Evolutionary conservation across 2,888 invertebrate species (phyloP).

Genomic region (Drosophila cognata): DNA sequence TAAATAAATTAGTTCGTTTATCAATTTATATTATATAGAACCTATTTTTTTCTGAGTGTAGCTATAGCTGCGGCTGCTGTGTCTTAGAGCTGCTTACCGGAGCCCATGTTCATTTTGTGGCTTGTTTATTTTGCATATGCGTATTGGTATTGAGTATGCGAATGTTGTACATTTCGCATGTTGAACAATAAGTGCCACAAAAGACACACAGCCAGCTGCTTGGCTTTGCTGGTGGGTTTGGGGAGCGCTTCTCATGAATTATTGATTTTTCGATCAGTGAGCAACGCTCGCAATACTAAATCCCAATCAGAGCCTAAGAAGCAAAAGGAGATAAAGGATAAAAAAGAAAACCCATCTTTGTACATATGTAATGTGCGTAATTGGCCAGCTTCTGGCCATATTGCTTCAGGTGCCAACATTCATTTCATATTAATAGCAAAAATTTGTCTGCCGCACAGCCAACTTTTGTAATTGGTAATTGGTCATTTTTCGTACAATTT

Average conservation of each 20-base stretch:
- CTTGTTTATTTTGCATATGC: slow-evolving; percentile 74
- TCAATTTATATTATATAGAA: too few relatives aligned
- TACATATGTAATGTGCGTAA: slow-evolving; percentile 56
- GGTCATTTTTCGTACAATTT: not conserved
- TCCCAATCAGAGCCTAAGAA: slow-evolving; percentile 17
- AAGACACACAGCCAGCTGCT: slow-evolving; percentile 5
- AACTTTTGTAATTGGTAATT: slow-evolving; percentile 4
- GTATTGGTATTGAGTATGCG: slow-evolving; percentile 45
- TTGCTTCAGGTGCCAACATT: slow-evolving; percentile 19
- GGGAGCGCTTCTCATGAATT: slow-evolving; percentile 61
- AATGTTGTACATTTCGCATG: slow-evolving; percentile 42
- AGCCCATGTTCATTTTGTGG: slow-evolving; percentile 74
- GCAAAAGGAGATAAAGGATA: not conserved
- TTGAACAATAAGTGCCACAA: slow-evolving; percentile 42
- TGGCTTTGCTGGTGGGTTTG: not conserved
- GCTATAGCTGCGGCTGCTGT: not conserved
- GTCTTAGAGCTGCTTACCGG: slow-evolving; percentile 42
- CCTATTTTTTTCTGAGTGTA: not conserved
- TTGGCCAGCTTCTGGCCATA: slow-evolving; percentile 37
- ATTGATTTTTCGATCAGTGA: slow-evolving; percentile 77
- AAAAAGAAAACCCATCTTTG: slow-evolving; percentile 29
- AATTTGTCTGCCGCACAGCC: not conserved
- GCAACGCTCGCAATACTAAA: slow-evolving; percentile 19
- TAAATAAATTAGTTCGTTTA: too few relatives aligned
- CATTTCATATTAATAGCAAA: slow-evolving; percentile 70